Evolutionary conservation across 2,888 invertebrate genomes (phyloP), one percentile per base, ranked within the genome.

Genomic region (Andrena camellia): DNA sequence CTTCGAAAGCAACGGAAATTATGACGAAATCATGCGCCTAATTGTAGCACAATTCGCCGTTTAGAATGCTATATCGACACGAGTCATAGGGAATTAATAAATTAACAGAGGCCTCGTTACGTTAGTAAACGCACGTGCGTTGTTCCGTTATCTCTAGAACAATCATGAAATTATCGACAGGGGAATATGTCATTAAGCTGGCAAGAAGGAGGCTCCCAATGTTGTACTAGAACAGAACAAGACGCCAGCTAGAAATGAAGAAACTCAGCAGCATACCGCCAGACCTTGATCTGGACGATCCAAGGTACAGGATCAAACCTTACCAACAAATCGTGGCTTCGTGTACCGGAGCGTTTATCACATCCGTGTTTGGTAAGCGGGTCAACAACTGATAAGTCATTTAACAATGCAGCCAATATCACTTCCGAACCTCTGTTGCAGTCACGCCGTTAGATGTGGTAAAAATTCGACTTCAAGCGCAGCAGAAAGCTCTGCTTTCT

Each of bases 371-470:
- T 90, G 97, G 98, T 98, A 95, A 89, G 86, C 10, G 1, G 23
- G 42, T n/a, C 2, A 7, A 10, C n/a, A 10, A 10, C 54, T 0
- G 20, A 23, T 54, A 54, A 54, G 3, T 1, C 20, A 2, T 20
- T 20, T n/a, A 54, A 54, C 8, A 7, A 0, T 0, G 0, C 20
- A 54, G 20, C 4, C 17, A 5, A 42, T 42, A 42, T 17, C 3
- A 17, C 0, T 17, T 42, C 4, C 4, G 17, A 57, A 3, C 23
- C 0, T 82, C 66, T 82, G 89, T 96, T 95, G 50, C 94, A 99
- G 99, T 99, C 95, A 99, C 99, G 0, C 99, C 99, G 0, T 95
- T 99, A 88, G 99, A 99, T 95, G 99, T 99, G n/a, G 98, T 99
- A 0, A 99, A 99, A 95, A 99, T 99, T 84, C 96, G 99, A 67